These are phyloP conservation scores for Cyanoderma ruficeps DNA, from an alignment of 2,113 vertebrate species.

Conservation along the genomic window DNA sequence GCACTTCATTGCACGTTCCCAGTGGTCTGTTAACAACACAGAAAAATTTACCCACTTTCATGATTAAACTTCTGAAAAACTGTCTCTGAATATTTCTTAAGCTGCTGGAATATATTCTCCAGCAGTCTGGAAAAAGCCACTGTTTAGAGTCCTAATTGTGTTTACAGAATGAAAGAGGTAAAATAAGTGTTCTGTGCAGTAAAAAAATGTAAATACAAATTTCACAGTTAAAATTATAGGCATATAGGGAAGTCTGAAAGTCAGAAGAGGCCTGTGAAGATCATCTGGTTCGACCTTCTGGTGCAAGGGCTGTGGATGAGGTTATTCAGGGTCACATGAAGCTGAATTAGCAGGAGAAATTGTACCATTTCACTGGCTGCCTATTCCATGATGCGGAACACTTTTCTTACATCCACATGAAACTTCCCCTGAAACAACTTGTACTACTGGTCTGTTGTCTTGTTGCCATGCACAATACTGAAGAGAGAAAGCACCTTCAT, in stretches of 20 bases:
- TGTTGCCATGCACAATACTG: neutral
- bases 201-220: neutral
- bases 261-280: neutral
- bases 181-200: neutral
- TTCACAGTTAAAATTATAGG: neutral
- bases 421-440: neutral
- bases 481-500: neutral
- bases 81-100: neutral
- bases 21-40: neutral
- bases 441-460: neutral
- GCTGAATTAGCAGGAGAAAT: neutral
- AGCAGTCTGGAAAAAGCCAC: neutral
- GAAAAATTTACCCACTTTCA: neutral
- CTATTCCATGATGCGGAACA: neutral
- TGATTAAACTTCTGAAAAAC: neutral
- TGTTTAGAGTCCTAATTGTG: neutral
- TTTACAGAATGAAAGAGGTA: neutral
- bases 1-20: neutral
- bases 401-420: neutral
- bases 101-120: neutral
- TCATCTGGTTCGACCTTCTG: neutral
- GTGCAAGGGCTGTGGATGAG: neutral
- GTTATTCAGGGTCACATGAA: neutral
- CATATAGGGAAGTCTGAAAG: neutral
- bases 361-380: neutral